phyloP scores from a whole-genome alignment of 2,797 vertebrate genomes.

The Chaenodraco wilsoni region DNA sequence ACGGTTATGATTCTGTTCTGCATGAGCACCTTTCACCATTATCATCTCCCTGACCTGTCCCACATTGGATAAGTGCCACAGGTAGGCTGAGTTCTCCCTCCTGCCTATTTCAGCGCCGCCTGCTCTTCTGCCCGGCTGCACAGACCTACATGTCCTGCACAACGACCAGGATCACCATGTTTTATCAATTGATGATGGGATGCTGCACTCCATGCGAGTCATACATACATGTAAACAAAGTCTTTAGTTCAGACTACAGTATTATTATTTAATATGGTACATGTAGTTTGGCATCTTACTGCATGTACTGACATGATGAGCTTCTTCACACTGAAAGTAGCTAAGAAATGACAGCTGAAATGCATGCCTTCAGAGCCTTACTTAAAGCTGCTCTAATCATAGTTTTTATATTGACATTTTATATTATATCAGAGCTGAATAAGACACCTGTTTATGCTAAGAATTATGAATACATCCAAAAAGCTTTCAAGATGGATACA shows the following conservation, averaged over 20 bases:
- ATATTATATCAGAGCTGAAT: too few species aligned
- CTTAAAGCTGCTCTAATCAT: too few species aligned
- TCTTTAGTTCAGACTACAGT: constrained; percentile 1
- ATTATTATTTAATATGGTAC: constrained; percentile 12
- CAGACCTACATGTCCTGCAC: constrained; percentile 61
- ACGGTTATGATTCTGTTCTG: constrained; percentile 70
- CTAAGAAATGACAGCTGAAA: too few species aligned
- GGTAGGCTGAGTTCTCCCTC: constrained; percentile 64
- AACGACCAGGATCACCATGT: constrained; percentile 42
- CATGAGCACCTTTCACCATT: constrained; percentile 68
- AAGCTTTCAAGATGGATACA: background rate
- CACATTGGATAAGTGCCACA: constrained; percentile 72
- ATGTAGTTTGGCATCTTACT: background rate
- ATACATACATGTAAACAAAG: constrained; percentile 41
- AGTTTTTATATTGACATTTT: too few species aligned
- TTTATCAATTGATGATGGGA: constrained; percentile 46
- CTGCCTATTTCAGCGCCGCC: constrained; percentile 44
- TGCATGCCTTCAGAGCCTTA: too few species aligned
- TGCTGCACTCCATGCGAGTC: constrained; percentile 14
- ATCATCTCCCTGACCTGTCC: constrained; percentile 69
- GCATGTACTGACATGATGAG: background rate
- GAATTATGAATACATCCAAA: background rate
- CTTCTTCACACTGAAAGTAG: background rate
- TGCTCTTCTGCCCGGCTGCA: constrained; percentile 55
- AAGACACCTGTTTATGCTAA: too few species aligned